Conservation (phyloP, 2,888 invertebrate genomes). For the Matsumyia berberina region DNA sequence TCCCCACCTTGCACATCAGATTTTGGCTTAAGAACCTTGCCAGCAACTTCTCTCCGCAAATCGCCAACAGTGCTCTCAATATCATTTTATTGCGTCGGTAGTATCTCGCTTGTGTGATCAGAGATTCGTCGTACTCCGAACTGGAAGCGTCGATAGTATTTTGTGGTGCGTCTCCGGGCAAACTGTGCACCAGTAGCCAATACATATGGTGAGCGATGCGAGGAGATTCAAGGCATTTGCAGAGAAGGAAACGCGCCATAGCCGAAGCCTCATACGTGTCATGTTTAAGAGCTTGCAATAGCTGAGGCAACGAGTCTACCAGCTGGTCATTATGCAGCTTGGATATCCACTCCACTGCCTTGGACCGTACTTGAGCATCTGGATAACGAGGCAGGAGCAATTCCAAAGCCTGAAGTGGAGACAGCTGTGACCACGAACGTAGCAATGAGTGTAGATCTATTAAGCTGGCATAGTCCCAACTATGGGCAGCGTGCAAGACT, state of each 20-base stretch:
- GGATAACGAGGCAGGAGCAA: constrained; percentile 97
- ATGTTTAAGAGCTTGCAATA: constrained; percentile 95
- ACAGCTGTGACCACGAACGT: constrained; percentile 93
- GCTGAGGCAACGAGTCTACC: constrained; percentile 95
- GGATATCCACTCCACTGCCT: constrained; percentile 93
- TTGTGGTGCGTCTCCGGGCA: constrained; percentile 92
- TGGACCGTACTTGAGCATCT: constrained; percentile 93
- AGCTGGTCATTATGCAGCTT: constrained; percentile 94
- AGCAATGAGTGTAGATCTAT: constrained; percentile 94
- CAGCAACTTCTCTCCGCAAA: constrained; percentile 93
- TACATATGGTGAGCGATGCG: constrained; percentile 97
- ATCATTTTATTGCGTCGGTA: constrained; percentile 92
- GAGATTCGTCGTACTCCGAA: constrained; percentile 86
- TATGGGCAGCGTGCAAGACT: constrained; percentile 93
- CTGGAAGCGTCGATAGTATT: constrained; percentile 85
- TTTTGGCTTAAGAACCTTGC: constrained; percentile 93
- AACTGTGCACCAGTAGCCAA: constrained; percentile 94
- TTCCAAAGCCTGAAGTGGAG: constrained; percentile 95
- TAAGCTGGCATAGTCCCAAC: constrained; percentile 95
- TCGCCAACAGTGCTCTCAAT: constrained; percentile 93
- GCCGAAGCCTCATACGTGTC: constrained; percentile 96
- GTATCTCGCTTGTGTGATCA: constrained; percentile 89
- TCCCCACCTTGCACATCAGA: constrained; percentile 90
- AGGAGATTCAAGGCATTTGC: constrained; percentile 93
- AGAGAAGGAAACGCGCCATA: constrained; percentile 91